These are phyloP conservation scores for Empidonax alnorum DNA, from an alignment of 2,113 vertebrate species.

Conservation along the genomic window DNA sequence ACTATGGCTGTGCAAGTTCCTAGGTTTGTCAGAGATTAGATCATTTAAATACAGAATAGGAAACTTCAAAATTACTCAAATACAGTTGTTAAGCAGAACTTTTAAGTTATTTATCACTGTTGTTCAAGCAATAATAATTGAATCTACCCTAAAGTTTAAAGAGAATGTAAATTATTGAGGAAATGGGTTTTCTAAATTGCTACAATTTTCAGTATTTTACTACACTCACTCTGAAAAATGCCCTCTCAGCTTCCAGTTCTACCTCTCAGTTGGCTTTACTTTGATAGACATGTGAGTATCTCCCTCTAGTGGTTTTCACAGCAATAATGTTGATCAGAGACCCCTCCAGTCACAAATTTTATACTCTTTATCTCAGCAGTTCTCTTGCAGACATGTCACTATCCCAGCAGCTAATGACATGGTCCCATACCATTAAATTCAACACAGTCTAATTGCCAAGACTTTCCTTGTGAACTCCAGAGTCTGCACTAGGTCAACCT, in stretches of 20 bases:
- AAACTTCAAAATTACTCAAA: background rate
- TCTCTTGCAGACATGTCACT: background rate
- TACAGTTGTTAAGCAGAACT: background rate
- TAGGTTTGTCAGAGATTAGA: background rate
- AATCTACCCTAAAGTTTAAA: background rate
- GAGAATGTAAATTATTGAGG: background rate
- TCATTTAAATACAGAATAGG: background rate
- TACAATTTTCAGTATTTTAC: background rate
- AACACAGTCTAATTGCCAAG: background rate
- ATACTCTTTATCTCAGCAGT: background rate
- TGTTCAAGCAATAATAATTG: background rate
- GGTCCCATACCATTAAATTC: background rate
- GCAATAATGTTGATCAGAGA: background rate
- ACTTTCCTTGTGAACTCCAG: rapidly evolving
- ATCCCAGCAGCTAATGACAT: background rate
- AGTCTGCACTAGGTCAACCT: background rate
- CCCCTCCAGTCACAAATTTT: background rate
- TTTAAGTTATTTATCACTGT: background rate
- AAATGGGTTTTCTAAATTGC: background rate
- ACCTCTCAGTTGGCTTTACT: background rate
- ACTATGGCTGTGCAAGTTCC: background rate
- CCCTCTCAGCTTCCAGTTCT: background rate
- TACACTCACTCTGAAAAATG: background rate
- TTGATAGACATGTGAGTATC: slow-evolving; percentile 49
- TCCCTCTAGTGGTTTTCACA: slow-evolving; percentile 71